Conservation (phyloP, 2,888 invertebrate genomes). For the Thereva unica region DNA sequence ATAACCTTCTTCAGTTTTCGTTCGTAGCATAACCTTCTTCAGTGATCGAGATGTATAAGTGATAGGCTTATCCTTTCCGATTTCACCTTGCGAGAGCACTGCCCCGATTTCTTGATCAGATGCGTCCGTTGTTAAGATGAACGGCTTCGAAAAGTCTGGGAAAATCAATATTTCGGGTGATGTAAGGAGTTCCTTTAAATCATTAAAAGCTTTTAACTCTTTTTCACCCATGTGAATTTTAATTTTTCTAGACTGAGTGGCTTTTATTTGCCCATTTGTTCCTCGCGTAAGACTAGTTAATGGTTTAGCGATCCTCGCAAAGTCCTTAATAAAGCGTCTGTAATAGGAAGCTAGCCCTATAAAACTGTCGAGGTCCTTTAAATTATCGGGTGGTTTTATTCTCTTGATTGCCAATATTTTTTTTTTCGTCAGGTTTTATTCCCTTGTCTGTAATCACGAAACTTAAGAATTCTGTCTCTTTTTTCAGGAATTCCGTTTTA, state of each 20-base stretch:
- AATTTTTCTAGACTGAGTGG: conserved; percentile 32
- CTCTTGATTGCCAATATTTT: conserved; percentile 32
- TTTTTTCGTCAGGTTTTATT: conserved; percentile 28
- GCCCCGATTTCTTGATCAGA: conserved; percentile 38
- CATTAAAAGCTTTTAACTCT: conserved; percentile 13
- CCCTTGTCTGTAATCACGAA: conserved; percentile 36
- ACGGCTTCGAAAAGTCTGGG: conserved; percentile 41
- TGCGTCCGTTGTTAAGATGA: conserved; percentile 42
- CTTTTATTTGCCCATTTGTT: conserved; percentile 31
- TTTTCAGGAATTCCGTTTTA: conserved; percentile 6
- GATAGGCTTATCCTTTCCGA: conserved; percentile 14
- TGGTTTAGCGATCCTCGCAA: conserved; percentile 38
- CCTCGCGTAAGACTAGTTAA: conserved; percentile 38
- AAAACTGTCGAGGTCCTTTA: conserved; percentile 39
- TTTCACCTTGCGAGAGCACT: conserved; percentile 11
- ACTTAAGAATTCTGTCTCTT: conserved; percentile 39
- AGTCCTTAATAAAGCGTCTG: conserved; percentile 40
- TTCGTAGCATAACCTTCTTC: conserved; percentile 34
- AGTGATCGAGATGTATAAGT: conserved; percentile 10
- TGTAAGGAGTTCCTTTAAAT: conserved; percentile 24
- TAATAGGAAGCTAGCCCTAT: conserved; percentile 39
- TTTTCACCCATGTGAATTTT: conserved; percentile 34
- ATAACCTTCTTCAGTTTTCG: conserved; percentile 37
- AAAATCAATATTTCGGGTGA: conserved; percentile 40
- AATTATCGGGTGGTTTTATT: conserved; percentile 28